phyloP scores from a whole-genome alignment of 1,140 invertebrate species.

The Drosophila equinoxialis region DNA sequence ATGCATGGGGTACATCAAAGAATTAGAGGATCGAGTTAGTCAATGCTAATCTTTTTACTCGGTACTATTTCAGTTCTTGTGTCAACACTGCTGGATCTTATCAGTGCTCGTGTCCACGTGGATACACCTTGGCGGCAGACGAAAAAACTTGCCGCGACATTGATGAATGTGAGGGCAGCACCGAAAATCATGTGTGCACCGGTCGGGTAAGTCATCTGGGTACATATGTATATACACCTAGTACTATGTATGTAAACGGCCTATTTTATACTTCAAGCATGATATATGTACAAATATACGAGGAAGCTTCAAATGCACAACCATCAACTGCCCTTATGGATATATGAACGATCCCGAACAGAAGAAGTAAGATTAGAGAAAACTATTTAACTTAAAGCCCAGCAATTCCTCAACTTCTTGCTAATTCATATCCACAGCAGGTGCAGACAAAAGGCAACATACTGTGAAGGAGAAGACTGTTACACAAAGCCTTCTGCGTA shows the following conservation, averaged over 20 bases:
- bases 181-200: constrained; percentile 84
- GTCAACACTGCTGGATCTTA: constrained; percentile 94
- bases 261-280: constrained; percentile 20
- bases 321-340: constrained; percentile 91
- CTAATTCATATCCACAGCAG: constrained; percentile 85
- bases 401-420: constrained; percentile 31
- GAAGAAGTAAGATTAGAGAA: constrained; percentile 87
- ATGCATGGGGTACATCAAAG: constrained; percentile 87
- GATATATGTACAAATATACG: constrained; percentile 95
- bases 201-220: constrained; percentile 83
- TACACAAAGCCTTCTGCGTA: constrained; percentile 90
- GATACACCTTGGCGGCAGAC: constrained; percentile 90
- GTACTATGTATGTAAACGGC: background rate
- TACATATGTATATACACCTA: background rate
- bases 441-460: constrained; percentile 88
- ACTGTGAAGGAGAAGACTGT: constrained; percentile 90
- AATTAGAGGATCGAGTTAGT: background rate
- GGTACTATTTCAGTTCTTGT: constrained; percentile 84
- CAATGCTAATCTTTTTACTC: background rate
- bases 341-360: constrained; percentile 89
- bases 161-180: constrained; percentile 91
- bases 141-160: constrained; percentile 92
- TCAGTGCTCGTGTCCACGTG: constrained; percentile 92
- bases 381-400: constrained; percentile 17
- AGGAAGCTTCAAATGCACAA: constrained; percentile 94